These are phyloP conservation scores for Lichenostomus cassidix DNA, from an alignment of 2,113 vertebrate species.

Conservation along the genomic window DNA sequence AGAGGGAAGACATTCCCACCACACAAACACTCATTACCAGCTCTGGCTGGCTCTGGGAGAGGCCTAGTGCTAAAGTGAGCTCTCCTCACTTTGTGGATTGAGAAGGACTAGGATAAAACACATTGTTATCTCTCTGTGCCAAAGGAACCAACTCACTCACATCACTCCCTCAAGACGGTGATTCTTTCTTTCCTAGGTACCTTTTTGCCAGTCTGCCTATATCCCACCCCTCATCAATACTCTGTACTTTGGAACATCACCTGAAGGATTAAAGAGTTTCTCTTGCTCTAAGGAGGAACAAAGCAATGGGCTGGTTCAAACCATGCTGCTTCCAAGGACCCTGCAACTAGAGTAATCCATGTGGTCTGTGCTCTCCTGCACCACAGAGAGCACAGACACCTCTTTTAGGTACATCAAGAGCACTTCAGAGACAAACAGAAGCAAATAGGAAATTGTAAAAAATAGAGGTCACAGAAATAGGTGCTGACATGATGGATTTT, in stretches of 20 bases:
- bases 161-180: background rate
- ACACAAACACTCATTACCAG: background rate
- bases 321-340: background rate
- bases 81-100: background rate
- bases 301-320: background rate
- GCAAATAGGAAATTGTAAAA: background rate
- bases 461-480: background rate
- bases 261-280: background rate
- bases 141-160: background rate
- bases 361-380: background rate
- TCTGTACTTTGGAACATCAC: background rate
- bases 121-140: rapidly evolving
- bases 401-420: background rate
- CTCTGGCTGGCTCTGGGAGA: background rate
- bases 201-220: background rate
- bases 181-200: background rate
- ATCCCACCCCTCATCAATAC: background rate
- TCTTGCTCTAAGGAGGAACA: background rate
- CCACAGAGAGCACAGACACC: background rate
- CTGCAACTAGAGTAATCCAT: background rate
- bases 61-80: background rate
- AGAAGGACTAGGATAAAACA: background rate
- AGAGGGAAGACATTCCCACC: background rate
- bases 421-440: background rate
- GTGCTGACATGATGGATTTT: background rate